Evolutionary conservation across 1,140 invertebrate genomes (phyloP), one percentile per base, ranked within the genome.

Genomic region (Bombus waltoni): DNA sequence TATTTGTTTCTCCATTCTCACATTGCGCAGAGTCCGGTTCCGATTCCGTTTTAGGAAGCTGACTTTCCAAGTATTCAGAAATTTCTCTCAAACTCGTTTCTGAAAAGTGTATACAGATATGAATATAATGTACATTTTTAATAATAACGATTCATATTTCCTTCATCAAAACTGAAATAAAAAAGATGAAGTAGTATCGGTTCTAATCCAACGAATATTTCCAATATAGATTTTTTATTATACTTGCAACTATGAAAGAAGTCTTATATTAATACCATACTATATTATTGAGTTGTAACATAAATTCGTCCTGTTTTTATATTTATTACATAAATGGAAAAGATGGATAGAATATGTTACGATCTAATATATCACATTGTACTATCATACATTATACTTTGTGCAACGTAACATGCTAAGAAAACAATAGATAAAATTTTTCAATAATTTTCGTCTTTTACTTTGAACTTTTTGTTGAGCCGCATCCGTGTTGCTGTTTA

Each of bases 391-490:
- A 53, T 22, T 53, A 53, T 53, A 53, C 47, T 18, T 53, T 53
- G 18, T 22, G 8, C 8, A 53, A 22, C 5, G 8, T 53, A 53
- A 53, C 47, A 53, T 53, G 18, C 18, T 53, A n/a, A n/a, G 9
- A n/a, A n/a, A 62, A 62, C 10, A 13, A 62, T 28, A 62, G 66
- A 40, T 32, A 8, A n/a, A 28, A 9, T 13, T 44, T n/a, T 35
- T 47, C 8, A 32, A 44, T 15, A 65, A n/a, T 28, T 38, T 38
- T 74, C 4, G 2, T n/a, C 4, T 44, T 59, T 57, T 89, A 92
- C 89, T 87, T 85, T 75, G 88, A 80, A 85, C 87, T 85, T 90
- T 93, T 44, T 85, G 88, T 70, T 90, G 81, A 28, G 9, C 32
- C 4, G 40, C 28, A 40, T 91, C 79, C 2, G 73, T 44, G 1